Base-by-base conservation (phyloP, 2,113 vertebrate species). In the Sula dactylatra region DNA sequence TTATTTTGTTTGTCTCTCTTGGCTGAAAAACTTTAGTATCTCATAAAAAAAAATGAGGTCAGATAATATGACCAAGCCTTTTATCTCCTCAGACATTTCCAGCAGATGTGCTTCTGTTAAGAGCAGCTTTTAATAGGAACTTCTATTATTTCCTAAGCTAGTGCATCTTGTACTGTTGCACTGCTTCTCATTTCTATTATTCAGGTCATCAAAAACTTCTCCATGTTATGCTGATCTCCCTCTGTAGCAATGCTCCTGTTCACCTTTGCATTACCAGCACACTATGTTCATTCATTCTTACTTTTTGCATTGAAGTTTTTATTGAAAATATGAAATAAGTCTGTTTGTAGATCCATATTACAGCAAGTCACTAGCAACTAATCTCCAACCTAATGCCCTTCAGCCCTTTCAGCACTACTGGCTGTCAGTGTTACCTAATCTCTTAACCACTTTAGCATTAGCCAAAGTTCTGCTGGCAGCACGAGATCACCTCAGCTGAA, bases 191-290 rank as follows among this genome's bases (percentile, higher is more conserved):
- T 64, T 90, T 38, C 25, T 71, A 2, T 50, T 72, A 61, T 14
- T 81, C 22, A 50, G 18, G 17, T 67, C 25, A 58, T n/a, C 14
- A 70, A 58, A 92, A 90, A 22, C 7, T 44, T 90, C 21, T 13
- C 2, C 17, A 20, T 25, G 40, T 73, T 66, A 65, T 0, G 1
- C 40, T 2, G 1, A 21, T 5, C 31, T 49, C 83, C 52, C 36
- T 86, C 55, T 64, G 25, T 10, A 81, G 19, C 4, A 22, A 47
- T 74, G 42, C 13, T 81, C 22, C 47, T 49, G 26, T 40, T 84
- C 73, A 64, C 9, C 11, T 92, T 16, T 74, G 22, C 16, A 25
- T 34, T 66, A 62, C 42, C 29, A 92, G 31, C 10, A 34, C 8
- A 26, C 11, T 15, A 14, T 6, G 67, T 55, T 74, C 8, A 47